These are phyloP conservation scores for Redunca redunca DNA, from an alignment of 2,113 vertebrate genomes.

Conservation along the genomic window DNA sequence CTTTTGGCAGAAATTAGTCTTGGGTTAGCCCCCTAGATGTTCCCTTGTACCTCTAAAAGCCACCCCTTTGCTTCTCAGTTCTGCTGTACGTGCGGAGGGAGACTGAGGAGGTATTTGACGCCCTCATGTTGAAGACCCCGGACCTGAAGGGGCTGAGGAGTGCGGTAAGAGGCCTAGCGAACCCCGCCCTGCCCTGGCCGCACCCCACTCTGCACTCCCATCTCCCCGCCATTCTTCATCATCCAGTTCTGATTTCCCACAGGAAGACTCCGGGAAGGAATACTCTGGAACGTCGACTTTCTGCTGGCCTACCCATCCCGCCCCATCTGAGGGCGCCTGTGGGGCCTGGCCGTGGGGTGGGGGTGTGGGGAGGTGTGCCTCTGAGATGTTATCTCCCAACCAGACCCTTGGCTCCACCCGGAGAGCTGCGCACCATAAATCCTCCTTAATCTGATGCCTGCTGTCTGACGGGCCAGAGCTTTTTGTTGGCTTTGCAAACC, in stretches of 20 bases:
- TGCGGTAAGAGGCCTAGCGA: slow-evolving; percentile 85
- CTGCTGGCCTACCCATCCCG: not conserved
- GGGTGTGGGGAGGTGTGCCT: slow-evolving; percentile 62
- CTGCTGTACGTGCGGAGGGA: slow-evolving; percentile 92
- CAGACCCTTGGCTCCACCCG: slow-evolving; percentile 67
- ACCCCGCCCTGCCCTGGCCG: fast-evolving
- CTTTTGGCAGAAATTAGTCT: not conserved
- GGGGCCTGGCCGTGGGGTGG: not conserved
- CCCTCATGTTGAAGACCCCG: slow-evolving; percentile 95
- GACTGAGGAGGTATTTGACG: slow-evolving; percentile 94
- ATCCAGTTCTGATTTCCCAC: not conserved
- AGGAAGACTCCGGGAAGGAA: not conserved
- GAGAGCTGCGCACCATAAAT: slow-evolving; percentile 76
- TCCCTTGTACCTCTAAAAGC: not conserved
- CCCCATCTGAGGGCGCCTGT: not conserved
- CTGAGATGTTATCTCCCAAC: slow-evolving; percentile 74
- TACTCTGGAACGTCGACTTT: not conserved
- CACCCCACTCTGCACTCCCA: not conserved
- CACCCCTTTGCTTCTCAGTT: slow-evolving; percentile 78
- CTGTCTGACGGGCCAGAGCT: slow-evolving; percentile 70
- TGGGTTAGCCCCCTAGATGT: too few species aligned
- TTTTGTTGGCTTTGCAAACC: slow-evolving; percentile 77
- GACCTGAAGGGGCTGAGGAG: slow-evolving; percentile 91
- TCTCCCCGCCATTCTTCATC: not conserved
- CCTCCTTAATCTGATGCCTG: slow-evolving; percentile 71